These are phyloP conservation scores for Sitta carolinensis DNA, from an alignment of 2,797 vertebrate species.

Conservation along the genomic window DNA sequence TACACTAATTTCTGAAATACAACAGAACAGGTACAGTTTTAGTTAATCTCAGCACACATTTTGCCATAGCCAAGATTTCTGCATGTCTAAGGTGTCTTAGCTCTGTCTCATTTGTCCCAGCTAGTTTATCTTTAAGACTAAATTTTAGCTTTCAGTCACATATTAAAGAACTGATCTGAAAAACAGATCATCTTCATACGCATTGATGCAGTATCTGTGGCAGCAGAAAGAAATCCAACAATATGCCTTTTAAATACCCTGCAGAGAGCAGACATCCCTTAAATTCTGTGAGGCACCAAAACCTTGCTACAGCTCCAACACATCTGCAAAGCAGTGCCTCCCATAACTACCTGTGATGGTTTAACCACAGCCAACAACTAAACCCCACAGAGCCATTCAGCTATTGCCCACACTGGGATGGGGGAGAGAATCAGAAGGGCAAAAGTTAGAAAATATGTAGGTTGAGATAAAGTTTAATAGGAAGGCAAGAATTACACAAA, in stretches of 20 bases:
- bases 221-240: not conserved
- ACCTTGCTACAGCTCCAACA: not conserved
- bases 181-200: not conserved
- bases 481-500: fast-evolving
- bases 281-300: not conserved
- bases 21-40: not conserved
- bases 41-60: not conserved
- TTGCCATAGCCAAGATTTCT: not conserved
- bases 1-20: not conserved
- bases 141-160: not conserved
- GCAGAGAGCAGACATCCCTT: not conserved
- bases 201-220: not conserved
- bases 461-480: not conserved
- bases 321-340: not conserved
- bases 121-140: not conserved
- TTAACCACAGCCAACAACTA: not conserved
- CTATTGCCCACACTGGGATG: not conserved
- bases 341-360: not conserved
- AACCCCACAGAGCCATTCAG: not conserved
- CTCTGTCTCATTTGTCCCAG: not conserved
- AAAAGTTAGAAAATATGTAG: not conserved
- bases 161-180: not conserved
- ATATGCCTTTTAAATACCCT: not conserved
- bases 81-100: not conserved
- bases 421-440: not conserved